phyloP scores from a whole-genome alignment of 2,113 vertebrate species.

The Spea bombifrons region DNA sequence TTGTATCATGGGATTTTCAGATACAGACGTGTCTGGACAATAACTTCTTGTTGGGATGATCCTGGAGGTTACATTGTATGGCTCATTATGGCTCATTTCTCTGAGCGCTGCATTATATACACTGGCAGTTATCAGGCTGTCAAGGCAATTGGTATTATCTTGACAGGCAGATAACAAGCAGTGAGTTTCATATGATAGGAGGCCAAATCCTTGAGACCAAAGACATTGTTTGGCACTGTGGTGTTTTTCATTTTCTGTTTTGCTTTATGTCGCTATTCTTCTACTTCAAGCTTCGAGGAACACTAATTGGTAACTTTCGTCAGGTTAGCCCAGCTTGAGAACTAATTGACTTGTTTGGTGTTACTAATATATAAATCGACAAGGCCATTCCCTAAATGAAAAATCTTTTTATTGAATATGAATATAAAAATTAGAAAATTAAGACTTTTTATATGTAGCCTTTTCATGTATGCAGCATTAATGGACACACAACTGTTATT shows the following conservation, averaged over 20 bases:
- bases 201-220: not conserved
- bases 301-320: no score
- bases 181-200: conserved; percentile 52
- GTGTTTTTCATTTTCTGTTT: not conserved
- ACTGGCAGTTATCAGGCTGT: not conserved
- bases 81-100: not conserved
- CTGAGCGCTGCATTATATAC: not conserved
- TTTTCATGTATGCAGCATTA: no score
- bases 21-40: no score
- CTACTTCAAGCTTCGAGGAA: not conserved
- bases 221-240: not conserved
- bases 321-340: no score
- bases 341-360: no score
- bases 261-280: not conserved
- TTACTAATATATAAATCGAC: no score
- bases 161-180: not conserved
- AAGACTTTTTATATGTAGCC: no score
- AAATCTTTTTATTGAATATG: no score
- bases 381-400: no score
- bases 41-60: not conserved
- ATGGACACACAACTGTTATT: no score
- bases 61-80: not conserved
- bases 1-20: no score
- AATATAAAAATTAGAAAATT: no score
- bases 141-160: conserved; percentile 1